phyloP scores from a whole-genome alignment of 2,888 invertebrate genomes.

The Andrena hattorfiana region DNA sequence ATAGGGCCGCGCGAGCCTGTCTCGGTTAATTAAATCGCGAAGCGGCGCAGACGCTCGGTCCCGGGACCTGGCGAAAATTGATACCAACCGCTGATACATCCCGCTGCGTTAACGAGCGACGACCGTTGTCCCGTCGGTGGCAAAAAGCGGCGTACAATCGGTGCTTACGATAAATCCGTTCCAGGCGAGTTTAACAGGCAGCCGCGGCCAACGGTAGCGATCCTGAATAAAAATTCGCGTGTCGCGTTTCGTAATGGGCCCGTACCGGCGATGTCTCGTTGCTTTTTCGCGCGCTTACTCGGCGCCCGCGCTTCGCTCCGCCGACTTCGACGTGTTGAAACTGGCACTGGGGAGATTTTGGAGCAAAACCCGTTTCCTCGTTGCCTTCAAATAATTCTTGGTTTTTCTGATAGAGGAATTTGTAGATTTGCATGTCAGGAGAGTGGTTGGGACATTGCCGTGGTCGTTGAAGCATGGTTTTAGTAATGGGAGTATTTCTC shows the following conservation, averaged over 20 bases:
- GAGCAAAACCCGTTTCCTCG: background rate
- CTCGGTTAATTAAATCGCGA: slow-evolving; percentile 59
- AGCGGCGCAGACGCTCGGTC: slow-evolving; percentile 9
- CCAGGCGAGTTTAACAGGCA: background rate
- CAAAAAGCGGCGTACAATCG: slow-evolving; percentile 46
- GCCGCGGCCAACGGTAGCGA: slow-evolving; percentile 9
- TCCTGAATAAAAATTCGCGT: slow-evolving; percentile 35
- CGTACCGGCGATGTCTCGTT: slow-evolving; percentile 1
- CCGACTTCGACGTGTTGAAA: background rate
- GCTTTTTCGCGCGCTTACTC: slow-evolving; percentile 5
- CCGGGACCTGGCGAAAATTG: slow-evolving; percentile 55
- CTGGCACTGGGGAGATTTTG: background rate
- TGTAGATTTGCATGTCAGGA: too few relatives aligned
- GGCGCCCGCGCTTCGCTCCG: background rate
- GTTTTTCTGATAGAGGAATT: too few relatives aligned
- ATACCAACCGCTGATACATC: slow-evolving; percentile 56
- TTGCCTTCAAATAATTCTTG: too few relatives aligned
- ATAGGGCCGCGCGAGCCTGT: slow-evolving; percentile 21
- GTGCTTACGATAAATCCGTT: slow-evolving; percentile 49
- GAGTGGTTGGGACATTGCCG: too few relatives aligned
- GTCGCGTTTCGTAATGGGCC: slow-evolving; percentile 43
- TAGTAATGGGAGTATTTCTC: too few relatives aligned
- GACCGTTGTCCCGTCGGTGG: slow-evolving; percentile 47
- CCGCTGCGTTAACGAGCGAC: slow-evolving; percentile 59
- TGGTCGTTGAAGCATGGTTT: too few relatives aligned